Evolutionary conservation across 1,140 invertebrate species (phyloP).

Genomic region (Frieseomelitta varia): DNA sequence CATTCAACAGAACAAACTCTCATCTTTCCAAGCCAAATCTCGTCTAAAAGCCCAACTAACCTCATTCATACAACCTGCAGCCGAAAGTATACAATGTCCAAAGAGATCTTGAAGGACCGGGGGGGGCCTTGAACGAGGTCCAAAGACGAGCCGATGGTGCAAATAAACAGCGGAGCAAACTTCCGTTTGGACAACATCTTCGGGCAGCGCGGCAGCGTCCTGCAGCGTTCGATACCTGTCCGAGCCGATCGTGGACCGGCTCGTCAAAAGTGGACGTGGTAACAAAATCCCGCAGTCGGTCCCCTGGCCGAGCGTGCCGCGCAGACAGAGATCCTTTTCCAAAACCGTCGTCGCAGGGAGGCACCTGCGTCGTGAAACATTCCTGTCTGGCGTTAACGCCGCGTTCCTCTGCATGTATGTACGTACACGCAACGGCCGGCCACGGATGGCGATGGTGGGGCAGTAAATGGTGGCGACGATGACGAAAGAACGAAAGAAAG

Average conservation of each 20-base stretch:
- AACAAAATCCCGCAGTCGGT: slow-evolving; percentile 3
- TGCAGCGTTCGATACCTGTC: slow-evolving; percentile 19
- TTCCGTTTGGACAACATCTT: slow-evolving; percentile 9
- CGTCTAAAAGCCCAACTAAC: neutral
- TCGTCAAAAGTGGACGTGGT: neutral
- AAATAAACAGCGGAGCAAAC: neutral
- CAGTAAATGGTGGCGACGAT: slow-evolving; percentile 44
- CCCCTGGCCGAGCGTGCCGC: neutral
- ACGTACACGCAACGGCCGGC: too few species aligned
- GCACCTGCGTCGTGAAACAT: slow-evolving; percentile 47
- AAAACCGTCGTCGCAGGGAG: slow-evolving; percentile 28
- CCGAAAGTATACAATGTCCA: neutral
- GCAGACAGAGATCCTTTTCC: slow-evolving; percentile 24
- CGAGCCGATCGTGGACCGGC: neutral
- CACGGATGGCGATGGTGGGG: slow-evolving; percentile 3
- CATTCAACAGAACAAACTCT: neutral
- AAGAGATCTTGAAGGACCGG: too few species aligned
- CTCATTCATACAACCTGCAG: too few species aligned
- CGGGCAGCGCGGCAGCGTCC: neutral
- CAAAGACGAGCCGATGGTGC: neutral
- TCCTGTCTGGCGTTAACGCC: slow-evolving; percentile 30
- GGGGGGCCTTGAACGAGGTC: too few species aligned
- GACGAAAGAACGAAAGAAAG: slow-evolving; percentile 27
- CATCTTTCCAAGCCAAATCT: neutral
- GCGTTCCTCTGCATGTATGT: neutral